Evolutionary conservation across 2,888 invertebrate genomes (phyloP).

Genomic region (Cryptophagus acutangulus): DNA sequence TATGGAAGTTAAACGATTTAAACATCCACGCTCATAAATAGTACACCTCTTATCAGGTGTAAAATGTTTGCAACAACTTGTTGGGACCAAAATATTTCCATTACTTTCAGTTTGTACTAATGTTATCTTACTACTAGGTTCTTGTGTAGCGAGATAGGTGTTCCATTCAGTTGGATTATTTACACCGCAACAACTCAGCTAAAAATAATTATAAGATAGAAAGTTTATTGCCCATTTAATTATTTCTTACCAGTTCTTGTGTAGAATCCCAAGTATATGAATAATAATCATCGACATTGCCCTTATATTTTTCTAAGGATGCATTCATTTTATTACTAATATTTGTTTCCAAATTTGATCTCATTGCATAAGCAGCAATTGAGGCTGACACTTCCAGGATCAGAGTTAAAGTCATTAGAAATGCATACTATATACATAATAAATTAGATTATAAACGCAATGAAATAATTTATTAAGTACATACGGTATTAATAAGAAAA

Average conservation of each 20-base stretch:
- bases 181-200: slow-evolving; percentile 64
- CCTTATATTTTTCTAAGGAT: slow-evolving; percentile 50
- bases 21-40: slow-evolving; percentile 28
- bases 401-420: slow-evolving; percentile 43
- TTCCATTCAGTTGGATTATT: slow-evolving; percentile 57
- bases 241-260: slow-evolving; percentile 41
- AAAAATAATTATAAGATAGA: slow-evolving; percentile 22
- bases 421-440: slow-evolving; percentile 54
- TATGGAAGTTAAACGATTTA: slow-evolving; percentile 25
- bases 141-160: too few relatives aligned
- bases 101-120: too few relatives aligned
- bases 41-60: too few relatives aligned
- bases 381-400: slow-evolving; percentile 59
- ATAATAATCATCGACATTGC: slow-evolving; percentile 43
- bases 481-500: slow-evolving; percentile 59
- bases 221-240: background rate
- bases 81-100: too few relatives aligned
- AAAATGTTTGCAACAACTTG: too few relatives aligned
- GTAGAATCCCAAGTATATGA: slow-evolving; percentile 54
- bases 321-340: slow-evolving; percentile 49
- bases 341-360: slow-evolving; percentile 44
- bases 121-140: too few relatives aligned
- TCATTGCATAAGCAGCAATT: slow-evolving; percentile 53
- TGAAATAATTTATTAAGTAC: slow-evolving; percentile 13
- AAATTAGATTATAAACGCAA: too few relatives aligned